These are phyloP conservation scores for Erythrolamprus reginae DNA, from an alignment of 2,113 vertebrate genomes.

Conservation along the genomic window DNA sequence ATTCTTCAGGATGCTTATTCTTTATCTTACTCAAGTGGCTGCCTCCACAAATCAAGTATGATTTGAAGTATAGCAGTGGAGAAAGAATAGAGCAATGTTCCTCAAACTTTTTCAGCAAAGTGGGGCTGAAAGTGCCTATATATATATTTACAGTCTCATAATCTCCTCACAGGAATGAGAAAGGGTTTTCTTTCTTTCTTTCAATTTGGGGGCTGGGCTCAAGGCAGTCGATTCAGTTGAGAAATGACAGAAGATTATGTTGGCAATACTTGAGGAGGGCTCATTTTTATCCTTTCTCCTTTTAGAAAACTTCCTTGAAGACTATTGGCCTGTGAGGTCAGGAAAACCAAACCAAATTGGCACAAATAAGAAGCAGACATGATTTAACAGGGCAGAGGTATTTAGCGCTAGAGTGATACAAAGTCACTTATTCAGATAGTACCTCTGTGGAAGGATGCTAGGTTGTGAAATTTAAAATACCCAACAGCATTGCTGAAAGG, in stretches of 20 bases:
- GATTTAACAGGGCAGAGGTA: neutral
- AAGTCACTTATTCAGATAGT: too few relatives aligned
- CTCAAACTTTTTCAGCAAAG: neutral
- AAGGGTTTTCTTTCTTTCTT: neutral
- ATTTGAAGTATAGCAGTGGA: neutral
- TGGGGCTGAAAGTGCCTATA: neutral
- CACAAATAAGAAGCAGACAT: neutral
- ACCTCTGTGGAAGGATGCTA: neutral
- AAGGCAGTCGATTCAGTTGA: neutral
- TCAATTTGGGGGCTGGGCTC: neutral
- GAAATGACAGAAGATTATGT: too few relatives aligned
- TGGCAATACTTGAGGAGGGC: neutral
- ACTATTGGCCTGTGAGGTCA: neutral
- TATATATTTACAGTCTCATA: neutral
- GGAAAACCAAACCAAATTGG: neutral
- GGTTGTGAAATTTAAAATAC: neutral
- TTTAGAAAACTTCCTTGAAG: neutral
- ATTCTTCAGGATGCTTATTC: neutral
- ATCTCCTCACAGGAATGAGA: neutral
- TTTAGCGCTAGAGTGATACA: neutral
- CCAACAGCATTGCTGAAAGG: neutral
- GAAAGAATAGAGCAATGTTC: neutral
- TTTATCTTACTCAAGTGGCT: neutral
- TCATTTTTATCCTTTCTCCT: neutral
- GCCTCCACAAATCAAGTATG: neutral